phyloP scores from a whole-genome alignment of 1,140 invertebrate genomes.

The Aphaenogaster ashmeadi region DNA sequence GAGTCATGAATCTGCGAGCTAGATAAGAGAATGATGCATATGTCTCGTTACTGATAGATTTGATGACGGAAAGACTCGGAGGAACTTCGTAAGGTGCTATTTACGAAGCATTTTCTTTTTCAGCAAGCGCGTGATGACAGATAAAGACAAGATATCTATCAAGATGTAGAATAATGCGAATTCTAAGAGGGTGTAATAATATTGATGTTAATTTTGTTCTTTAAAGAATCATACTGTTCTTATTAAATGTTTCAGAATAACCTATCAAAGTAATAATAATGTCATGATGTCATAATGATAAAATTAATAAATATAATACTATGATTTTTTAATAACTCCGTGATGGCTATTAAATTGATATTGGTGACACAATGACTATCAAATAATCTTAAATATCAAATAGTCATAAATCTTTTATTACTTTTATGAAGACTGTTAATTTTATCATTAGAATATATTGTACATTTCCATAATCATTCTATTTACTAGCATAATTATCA shows the following conservation, averaged over 20 bases:
- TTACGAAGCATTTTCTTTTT: slow-evolving; percentile 24
- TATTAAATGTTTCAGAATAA: neutral
- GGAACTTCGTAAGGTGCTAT: slow-evolving; percentile 74
- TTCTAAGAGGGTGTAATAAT: neutral
- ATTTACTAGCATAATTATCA: neutral
- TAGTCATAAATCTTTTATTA: neutral
- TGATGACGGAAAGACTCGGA: slow-evolving; percentile 72
- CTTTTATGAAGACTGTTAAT: neutral
- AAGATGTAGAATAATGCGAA: neutral
- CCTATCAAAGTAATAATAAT: neutral
- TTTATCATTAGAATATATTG: slow-evolving; percentile 5
- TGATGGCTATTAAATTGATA: neutral
- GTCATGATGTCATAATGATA: too few relatives aligned
- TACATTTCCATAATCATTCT: neutral
- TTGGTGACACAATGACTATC: neutral
- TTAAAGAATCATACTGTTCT: neutral
- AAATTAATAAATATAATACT: neutral
- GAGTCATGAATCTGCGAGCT: slow-evolving; percentile 81
- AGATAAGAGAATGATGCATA: slow-evolving; percentile 81
- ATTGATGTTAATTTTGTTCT: neutral
- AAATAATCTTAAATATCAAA: neutral
- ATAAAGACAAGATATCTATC: slow-evolving; percentile 24
- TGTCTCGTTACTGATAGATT: slow-evolving; percentile 71
- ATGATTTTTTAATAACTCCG: neutral
- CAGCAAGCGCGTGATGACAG: neutral